These are phyloP conservation scores for Boleophthalmus pectinirostris DNA, from an alignment of 2,113 vertebrate species.

Conservation along the genomic window DNA sequence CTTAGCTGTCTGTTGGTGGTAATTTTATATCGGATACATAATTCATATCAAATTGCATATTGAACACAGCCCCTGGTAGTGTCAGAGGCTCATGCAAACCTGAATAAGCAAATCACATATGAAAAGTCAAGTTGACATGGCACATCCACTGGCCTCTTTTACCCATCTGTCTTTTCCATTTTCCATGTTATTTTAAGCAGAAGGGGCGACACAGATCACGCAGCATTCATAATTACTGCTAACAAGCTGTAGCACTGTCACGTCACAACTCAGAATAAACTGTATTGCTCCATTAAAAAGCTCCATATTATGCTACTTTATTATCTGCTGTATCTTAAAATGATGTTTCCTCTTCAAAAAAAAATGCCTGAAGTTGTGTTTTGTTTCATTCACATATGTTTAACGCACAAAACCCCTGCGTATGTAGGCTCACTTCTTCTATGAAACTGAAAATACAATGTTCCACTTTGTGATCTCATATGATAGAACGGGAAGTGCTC, in stretches of 20 bases:
- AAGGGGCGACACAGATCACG: conserved; percentile 30
- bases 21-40: not conserved
- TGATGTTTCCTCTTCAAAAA: too few species aligned
- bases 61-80: not conserved
- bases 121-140: conserved; percentile 29
- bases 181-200: conserved; percentile 24
- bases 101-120: conserved; percentile 14
- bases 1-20: not conserved
- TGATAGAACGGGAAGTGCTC: too few species aligned
- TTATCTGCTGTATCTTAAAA: too few species aligned
- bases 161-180: conserved; percentile 46
- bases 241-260: conserved; percentile 16
- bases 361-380: too few species aligned
- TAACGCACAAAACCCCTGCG: too few species aligned
- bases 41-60: not conserved
- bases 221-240: conserved; percentile 49
- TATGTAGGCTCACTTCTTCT: too few species aligned
- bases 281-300: conserved; percentile 4
- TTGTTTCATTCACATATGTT: too few species aligned
- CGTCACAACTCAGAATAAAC: conserved; percentile 30
- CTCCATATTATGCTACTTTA: too few species aligned
- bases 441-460: too few species aligned
- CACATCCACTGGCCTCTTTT: conserved; percentile 26
- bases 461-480: too few species aligned
- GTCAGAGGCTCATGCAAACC: not conserved